Evolutionary conservation across 2,888 invertebrate genomes (phyloP).

Genomic region (Drosophila cognata): DNA sequence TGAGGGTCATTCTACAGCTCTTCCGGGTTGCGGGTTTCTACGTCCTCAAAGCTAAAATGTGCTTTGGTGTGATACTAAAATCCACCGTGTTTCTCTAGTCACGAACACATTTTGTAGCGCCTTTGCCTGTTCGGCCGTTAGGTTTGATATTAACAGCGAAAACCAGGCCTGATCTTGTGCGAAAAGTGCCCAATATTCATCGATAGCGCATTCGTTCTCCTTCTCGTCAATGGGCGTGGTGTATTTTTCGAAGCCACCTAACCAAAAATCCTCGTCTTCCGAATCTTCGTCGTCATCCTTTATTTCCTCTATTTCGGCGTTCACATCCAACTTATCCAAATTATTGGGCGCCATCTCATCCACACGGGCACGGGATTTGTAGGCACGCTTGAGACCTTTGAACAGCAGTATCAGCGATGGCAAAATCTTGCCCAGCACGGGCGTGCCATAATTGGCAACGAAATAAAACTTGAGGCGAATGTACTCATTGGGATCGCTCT

Average conservation of each 20-base stretch:
- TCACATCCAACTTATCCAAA: conserved; percentile 90
- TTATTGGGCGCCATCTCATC: conserved; percentile 95
- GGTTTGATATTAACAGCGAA: conserved; percentile 89
- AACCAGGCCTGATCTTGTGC: conserved; percentile 93
- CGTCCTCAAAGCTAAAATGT: too few relatives aligned
- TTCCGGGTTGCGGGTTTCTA: too few relatives aligned
- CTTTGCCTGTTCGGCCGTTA: conserved; percentile 93
- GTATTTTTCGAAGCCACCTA: conserved; percentile 91
- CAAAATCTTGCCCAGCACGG: conserved; percentile 93
- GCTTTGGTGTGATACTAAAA: conserved; percentile 84
- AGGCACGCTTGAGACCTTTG: conserved; percentile 96
- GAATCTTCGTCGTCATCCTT: conserved; percentile 86
- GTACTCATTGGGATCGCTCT: conserved; percentile 98
- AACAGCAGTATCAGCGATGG: conserved; percentile 96
- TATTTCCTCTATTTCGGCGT: conserved; percentile 87
- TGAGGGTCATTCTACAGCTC: too few relatives aligned
- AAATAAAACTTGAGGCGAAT: conserved; percentile 98
- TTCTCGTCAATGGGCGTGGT: conserved; percentile 96
- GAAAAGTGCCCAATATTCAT: conserved; percentile 93
- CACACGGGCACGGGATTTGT: conserved; percentile 93
- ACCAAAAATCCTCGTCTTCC: conserved; percentile 86
- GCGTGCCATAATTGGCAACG: conserved; percentile 98
- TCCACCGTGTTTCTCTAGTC: conserved; percentile 96
- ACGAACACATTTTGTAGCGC: conserved; percentile 94
- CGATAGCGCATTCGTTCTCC: conserved; percentile 89